Evolutionary conservation across 2,797 vertebrate genomes (phyloP).

Genomic region (Graptemys geographica): DNA sequence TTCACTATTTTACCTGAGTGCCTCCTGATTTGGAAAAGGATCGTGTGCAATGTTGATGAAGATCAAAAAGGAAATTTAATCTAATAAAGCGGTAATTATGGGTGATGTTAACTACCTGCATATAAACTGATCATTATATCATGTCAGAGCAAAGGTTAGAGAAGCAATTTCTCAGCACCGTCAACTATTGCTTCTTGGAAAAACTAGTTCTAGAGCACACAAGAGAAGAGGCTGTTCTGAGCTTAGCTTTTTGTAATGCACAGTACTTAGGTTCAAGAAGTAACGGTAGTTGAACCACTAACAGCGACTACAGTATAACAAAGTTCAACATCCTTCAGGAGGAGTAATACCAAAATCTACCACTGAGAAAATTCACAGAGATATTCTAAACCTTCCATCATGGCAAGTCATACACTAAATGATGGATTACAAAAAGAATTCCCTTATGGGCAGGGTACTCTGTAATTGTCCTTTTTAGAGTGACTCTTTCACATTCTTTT

Average conservation of each 20-base stretch:
- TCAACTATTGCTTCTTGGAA: conserved; percentile 18
- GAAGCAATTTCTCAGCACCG: conserved; percentile 15
- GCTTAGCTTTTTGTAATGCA: conserved; percentile 58
- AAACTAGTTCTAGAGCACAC: conserved; percentile 33
- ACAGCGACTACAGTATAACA: conserved; percentile 64
- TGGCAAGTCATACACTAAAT: conserved; percentile 26
- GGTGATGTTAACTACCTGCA: conserved; percentile 52
- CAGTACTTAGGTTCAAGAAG: conserved; percentile 64
- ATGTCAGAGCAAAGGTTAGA: conserved; percentile 65
- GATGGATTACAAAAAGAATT: not conserved
- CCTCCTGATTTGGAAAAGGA: conserved; percentile 16
- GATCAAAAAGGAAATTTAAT: conserved; percentile 42
- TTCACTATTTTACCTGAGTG: conserved; percentile 43
- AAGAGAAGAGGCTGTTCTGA: conserved; percentile 39
- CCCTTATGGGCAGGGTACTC: not conserved
- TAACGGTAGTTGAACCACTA: conserved; percentile 51
- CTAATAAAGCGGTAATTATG: conserved; percentile 55
- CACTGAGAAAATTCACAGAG: conserved; percentile 19
- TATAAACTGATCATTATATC: conserved; percentile 44
- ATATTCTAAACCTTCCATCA: conserved; percentile 53
- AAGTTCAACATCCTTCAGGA: conserved; percentile 69
- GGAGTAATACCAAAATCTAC: conserved; percentile 54
- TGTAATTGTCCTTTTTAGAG: not conserved
- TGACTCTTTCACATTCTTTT: fast-evolving
- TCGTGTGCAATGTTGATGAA: conserved; percentile 18